phyloP scores from a whole-genome alignment of 2,797 vertebrate species.

The Rhyacichthys aspro region DNA sequence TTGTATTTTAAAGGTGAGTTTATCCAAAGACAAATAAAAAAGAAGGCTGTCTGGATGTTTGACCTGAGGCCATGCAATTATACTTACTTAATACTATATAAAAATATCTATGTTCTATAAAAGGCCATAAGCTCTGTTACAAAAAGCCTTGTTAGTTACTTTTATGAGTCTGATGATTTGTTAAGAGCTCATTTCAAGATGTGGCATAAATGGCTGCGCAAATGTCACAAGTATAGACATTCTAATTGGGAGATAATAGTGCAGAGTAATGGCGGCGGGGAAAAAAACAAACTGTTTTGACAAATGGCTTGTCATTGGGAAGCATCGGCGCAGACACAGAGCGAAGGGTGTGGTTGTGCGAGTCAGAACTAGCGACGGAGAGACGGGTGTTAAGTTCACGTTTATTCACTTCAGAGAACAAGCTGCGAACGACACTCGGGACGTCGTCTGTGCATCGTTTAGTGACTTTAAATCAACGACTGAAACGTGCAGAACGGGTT shows the following conservation, averaged over 20 bases:
- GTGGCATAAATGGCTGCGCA: constrained; percentile 45
- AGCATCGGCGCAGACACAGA: constrained; percentile 15
- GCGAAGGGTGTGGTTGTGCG: constrained; percentile 32
- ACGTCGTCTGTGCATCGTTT: constrained; percentile 19
- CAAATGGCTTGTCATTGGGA: constrained; percentile 39
- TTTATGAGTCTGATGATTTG: constrained; percentile 62
- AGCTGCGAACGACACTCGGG: constrained; percentile 27
- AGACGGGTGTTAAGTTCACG: constrained; percentile 30
- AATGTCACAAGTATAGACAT: constrained; percentile 52
- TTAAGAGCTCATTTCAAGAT: constrained; percentile 59
- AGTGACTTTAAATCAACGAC: too few relatives aligned
- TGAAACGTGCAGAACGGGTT: background rate
- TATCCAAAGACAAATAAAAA: constrained; percentile 12
- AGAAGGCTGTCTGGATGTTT: constrained; percentile 42
- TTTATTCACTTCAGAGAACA: constrained; percentile 39
- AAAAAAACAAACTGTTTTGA: constrained; percentile 61
- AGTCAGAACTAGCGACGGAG: constrained; percentile 20
- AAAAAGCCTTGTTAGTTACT: constrained; percentile 32
- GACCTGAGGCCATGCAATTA: constrained; percentile 23
- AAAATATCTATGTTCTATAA: constrained; percentile 29
- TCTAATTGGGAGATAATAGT: constrained; percentile 67
- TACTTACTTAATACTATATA: background rate
- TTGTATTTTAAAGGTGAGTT: background rate
- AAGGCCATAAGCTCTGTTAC: constrained; percentile 36
- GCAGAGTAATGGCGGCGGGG: constrained; percentile 43